Base-by-base conservation (phyloP, 2,888 invertebrate species). In the Euzophera pinguis region DNA sequence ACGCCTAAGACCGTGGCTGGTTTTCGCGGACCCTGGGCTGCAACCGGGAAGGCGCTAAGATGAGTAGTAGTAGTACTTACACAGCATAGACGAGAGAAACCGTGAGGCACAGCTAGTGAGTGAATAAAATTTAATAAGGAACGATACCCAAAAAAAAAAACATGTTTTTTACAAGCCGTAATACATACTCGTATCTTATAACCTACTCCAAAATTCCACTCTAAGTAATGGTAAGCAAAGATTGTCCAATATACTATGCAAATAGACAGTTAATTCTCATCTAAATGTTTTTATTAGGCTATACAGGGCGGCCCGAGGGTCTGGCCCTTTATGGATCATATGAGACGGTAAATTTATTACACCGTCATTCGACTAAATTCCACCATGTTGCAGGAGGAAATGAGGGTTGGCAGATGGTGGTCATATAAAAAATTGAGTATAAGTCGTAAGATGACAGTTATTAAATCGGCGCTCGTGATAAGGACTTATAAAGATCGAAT, bases 321-420 rank as follows among this genome's bases (percentile, higher is more conserved):
- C 56, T 55, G 53, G 50, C 63, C 70, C 71, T 81, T 81, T 83
- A 83, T 81, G 78, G 77, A 76, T 80, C 75, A 78, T 79, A 76
- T 73, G 76, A 63, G 67, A 67, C 64, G 68, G 68, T 62, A 71
- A 81, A 81, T 81, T 82, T 82, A 81, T 82, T 79, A 78, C 77
- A 66, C 65, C 76, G 79, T 80, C 80, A 80, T 81, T 79, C 73
- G 66, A 68, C 75, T 71, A 78, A 79, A 81, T 79, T 82, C 70
- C 74, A 61, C 61, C 73, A 71, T 75, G 73, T 76, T 69, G 75
- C 73, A 71, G 70, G 68, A 68, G 69, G 74, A 69, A 78, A 82
- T 79, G 73, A 75, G 79, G 79, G 80, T 73, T 67, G 66, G 72
- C 81, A 82, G 78, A 79, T 76, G 75, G 71, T 71, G 54, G 65